These are phyloP conservation scores for Schizothorax lantsangensis DNA, from an alignment of 2,797 vertebrate genomes.

Conservation along the genomic window DNA sequence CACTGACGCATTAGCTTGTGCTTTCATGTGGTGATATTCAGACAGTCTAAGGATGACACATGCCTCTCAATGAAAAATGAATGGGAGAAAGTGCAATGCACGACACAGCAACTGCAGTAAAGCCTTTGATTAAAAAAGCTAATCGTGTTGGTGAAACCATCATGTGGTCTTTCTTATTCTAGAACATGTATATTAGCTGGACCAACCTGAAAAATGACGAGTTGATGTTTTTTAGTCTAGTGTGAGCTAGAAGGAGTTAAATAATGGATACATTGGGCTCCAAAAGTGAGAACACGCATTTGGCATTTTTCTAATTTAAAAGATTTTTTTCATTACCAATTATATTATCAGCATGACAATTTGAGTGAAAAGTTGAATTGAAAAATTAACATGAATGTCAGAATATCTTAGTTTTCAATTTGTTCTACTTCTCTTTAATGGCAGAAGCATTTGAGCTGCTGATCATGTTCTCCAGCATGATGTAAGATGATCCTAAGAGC, in stretches of 20 bases:
- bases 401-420: neutral
- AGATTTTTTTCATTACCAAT: neutral
- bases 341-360: neutral
- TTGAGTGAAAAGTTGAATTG: neutral
- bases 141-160: neutral
- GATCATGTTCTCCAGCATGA: neutral
- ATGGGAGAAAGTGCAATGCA: neutral
- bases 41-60: neutral
- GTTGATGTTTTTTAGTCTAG: neutral
- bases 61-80: neutral
- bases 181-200: neutral
- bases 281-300: neutral
- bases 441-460: neutral
- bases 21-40: neutral
- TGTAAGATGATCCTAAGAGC: too few relatives aligned
- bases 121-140: neutral
- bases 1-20: too few relatives aligned
- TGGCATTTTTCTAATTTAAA: neutral
- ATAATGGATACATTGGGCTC: neutral
- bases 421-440: neutral
- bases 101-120: neutral
- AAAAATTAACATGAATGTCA: neutral
- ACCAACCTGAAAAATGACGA: neutral
- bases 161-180: neutral
- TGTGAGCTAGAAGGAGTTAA: neutral